Percentiles rank a stretch among this genome's conserved stretches.
Evolutionary conservation across 2,113 vertebrate species (phyloP).

Genomic region (Heterotilapia buettikoferi): DNA sequence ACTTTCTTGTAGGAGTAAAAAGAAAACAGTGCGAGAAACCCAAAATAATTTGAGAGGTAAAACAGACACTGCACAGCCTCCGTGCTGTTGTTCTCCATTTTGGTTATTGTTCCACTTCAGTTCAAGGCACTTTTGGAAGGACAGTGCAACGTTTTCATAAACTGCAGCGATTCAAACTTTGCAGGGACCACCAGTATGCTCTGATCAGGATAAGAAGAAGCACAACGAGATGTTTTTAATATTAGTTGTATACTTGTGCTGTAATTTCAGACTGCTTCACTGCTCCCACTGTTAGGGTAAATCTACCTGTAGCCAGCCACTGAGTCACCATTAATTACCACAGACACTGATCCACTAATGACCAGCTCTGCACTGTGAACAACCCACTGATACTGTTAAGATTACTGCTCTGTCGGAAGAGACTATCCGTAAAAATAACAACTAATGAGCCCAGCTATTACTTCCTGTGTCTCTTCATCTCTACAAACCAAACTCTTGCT

Average conservation of each 20-base stretch:
- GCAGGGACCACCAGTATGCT: background rate
- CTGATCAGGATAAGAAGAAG: background rate
- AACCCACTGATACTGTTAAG: constrained; percentile 2
- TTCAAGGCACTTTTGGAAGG: background rate
- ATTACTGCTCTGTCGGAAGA: background rate
- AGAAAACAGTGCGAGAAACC: background rate
- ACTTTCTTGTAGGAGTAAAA: background rate
- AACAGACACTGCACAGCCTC: background rate
- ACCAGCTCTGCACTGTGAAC: constrained; percentile 14
- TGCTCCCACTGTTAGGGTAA: background rate
- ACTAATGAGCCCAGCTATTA: background rate
- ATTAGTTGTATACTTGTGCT: background rate
- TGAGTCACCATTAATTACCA: constrained; percentile 16
- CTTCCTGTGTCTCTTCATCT: background rate
- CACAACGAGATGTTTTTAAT: background rate
- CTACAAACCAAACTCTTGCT: background rate
- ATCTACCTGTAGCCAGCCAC: background rate
- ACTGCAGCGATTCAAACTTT: background rate
- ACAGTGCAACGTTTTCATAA: background rate
- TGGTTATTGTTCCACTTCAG: background rate
- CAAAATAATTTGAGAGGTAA: constrained; percentile 5
- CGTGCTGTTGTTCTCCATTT: background rate
- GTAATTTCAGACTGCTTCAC: background rate
- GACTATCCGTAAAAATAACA: constrained; percentile 3
- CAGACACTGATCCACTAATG: constrained; percentile 16